Conservation (phyloP, 2,888 invertebrate species). For the Octonoba sinensis region DNA sequence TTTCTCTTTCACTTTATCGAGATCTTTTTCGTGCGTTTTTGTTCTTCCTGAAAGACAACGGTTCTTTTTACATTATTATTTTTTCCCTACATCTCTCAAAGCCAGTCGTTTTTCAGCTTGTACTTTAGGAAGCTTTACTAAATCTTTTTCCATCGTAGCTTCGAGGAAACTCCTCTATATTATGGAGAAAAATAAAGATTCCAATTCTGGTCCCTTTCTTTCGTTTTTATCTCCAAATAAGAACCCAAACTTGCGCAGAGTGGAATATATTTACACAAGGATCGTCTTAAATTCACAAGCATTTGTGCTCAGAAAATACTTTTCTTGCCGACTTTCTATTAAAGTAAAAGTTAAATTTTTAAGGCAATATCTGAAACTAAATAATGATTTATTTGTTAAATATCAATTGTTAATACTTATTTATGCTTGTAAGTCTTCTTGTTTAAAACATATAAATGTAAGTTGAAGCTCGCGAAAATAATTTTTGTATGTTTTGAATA, state of each 20-base stretch:
- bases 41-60: background rate
- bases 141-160: slow-evolving; percentile 1
- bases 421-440: too few species aligned
- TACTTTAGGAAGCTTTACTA: background rate
- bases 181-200: background rate
- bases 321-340: too few species aligned
- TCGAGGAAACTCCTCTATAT: background rate
- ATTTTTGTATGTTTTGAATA: too few species aligned
- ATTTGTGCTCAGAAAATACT: background rate
- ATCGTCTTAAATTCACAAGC: background rate
- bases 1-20: slow-evolving; percentile 3
- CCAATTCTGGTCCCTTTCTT: background rate
- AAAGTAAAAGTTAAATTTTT: too few species aligned
- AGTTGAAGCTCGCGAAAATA: too few species aligned
- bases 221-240: background rate
- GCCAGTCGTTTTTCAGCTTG: slow-evolving; percentile 1
- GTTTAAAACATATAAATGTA: too few species aligned
- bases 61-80: slow-evolving; percentile 2
- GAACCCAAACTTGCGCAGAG: background rate
- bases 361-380: too few species aligned
- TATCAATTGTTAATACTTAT: too few species aligned
- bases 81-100: background rate
- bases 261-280: background rate
- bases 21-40: background rate
- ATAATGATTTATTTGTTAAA: too few species aligned